Percentiles rank a stretch among this genome's conserved stretches.
These are phyloP conservation scores for Premnoplex brunnescens DNA, from an alignment of 2,797 vertebrate species.

Conservation along the genomic window DNA sequence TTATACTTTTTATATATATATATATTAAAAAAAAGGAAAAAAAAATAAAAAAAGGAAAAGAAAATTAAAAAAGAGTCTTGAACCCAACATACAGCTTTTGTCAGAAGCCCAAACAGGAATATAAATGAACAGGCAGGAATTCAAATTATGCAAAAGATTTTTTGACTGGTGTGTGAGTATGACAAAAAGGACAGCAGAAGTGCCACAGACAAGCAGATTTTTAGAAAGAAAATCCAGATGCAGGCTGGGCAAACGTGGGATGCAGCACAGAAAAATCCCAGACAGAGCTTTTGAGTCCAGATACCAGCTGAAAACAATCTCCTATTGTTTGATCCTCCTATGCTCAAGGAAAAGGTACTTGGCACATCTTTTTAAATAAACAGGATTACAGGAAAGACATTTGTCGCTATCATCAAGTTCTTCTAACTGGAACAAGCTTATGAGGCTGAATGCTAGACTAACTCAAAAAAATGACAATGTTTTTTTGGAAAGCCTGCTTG, in stretches of 20 bases:
- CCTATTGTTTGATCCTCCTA: slow-evolving; percentile 43
- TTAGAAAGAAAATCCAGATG: slow-evolving; percentile 44
- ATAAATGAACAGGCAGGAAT: background rate
- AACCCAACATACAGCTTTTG: background rate
- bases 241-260: slow-evolving; percentile 4
- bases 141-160: background rate
- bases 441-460: background rate
- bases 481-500: background rate
- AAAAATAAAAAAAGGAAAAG: background rate
- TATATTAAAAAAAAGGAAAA: no score
- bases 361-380: slow-evolving; percentile 36
- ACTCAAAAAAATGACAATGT: background rate
- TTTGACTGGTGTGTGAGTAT: background rate
- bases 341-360: slow-evolving; percentile 57
- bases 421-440: background rate
- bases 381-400: slow-evolving; percentile 24
- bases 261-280: background rate
- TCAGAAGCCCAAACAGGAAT: background rate
- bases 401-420: background rate
- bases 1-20: background rate
- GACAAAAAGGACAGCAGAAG: background rate
- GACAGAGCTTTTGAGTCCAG: slow-evolving; percentile 3
- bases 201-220: background rate
- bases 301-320: slow-evolving; percentile 57
- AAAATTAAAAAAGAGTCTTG: background rate